Evolutionary conservation across 2,888 invertebrate species (phyloP).

Genomic region (Coronaproctus castanopsis): DNA sequence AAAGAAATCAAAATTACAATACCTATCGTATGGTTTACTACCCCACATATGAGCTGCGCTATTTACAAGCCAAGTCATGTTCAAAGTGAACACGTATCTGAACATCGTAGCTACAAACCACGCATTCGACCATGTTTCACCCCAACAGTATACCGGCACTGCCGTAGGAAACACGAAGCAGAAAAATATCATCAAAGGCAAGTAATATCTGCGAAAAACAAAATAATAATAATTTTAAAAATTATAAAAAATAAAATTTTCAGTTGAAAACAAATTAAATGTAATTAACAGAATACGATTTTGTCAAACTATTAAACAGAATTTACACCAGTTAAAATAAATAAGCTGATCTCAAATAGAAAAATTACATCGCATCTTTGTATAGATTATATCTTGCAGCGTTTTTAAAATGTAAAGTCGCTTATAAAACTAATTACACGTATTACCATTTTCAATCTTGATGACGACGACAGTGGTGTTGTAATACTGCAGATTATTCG

Average conservation of each 20-base stretch:
- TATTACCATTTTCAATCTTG: no score
- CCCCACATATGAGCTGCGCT: constrained; percentile 72
- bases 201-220: constrained; percentile 40
- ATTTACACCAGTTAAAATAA: no score
- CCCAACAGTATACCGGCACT: constrained; percentile 57
- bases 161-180: constrained; percentile 60
- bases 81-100: constrained; percentile 58
- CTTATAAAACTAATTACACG: no score
- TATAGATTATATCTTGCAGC: no score
- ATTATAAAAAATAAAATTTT: neutral
- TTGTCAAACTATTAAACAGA: neutral
- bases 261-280: neutral
- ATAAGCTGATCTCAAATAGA: no score
- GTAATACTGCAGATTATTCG: no score
- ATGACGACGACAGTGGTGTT: no score
- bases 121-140: constrained; percentile 44
- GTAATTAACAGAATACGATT: neutral
- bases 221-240: neutral
- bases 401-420: no score
- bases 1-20: no score
- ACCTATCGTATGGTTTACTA: constrained; percentile 52
- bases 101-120: constrained; percentile 49
- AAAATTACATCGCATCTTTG: no score
- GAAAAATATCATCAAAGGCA: constrained; percentile 45
- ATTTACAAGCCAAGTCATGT: constrained; percentile 80